phyloP scores from a whole-genome alignment of 2,888 invertebrate species.

The Trichopoda pennipes region DNA sequence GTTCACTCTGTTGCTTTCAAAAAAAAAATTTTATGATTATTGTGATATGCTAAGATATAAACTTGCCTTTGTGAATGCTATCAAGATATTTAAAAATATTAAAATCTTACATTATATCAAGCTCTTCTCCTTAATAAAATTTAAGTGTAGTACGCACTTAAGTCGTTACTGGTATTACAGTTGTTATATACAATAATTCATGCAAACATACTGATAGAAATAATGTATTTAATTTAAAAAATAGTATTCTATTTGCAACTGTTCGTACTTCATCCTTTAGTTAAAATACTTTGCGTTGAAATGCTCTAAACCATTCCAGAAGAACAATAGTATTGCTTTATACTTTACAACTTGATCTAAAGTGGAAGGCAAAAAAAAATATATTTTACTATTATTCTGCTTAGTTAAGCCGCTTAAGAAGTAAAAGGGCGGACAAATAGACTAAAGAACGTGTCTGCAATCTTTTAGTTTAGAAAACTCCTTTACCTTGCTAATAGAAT shows the following conservation, averaged over 20 bases:
- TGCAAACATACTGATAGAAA: neutral
- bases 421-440: slow-evolving; percentile 55
- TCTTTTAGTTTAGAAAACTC: slow-evolving; percentile 17
- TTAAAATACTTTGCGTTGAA: neutral
- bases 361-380: neutral
- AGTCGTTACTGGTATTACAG: too few species aligned
- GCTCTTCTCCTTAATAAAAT: too few species aligned
- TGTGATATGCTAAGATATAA: too few species aligned
- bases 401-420: slow-evolving; percentile 60
- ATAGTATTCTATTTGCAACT: slow-evolving; percentile 15
- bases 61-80: too few species aligned
- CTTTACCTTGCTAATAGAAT: neutral
- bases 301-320: slow-evolving; percentile 4
- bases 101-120: too few species aligned
- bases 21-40: too few species aligned
- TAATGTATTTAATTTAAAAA: neutral
- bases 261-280: slow-evolving; percentile 6
- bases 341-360: slow-evolving; percentile 6
- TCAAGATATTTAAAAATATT: too few species aligned
- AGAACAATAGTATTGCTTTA: neutral
- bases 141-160: too few species aligned
- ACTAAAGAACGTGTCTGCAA: slow-evolving; percentile 37
- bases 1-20: too few species aligned
- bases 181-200: neutral
- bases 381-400: slow-evolving; percentile 30